These are phyloP conservation scores for Paedocypris micromegethes DNA, from an alignment of 2,797 vertebrate genomes.

Conservation along the genomic window DNA sequence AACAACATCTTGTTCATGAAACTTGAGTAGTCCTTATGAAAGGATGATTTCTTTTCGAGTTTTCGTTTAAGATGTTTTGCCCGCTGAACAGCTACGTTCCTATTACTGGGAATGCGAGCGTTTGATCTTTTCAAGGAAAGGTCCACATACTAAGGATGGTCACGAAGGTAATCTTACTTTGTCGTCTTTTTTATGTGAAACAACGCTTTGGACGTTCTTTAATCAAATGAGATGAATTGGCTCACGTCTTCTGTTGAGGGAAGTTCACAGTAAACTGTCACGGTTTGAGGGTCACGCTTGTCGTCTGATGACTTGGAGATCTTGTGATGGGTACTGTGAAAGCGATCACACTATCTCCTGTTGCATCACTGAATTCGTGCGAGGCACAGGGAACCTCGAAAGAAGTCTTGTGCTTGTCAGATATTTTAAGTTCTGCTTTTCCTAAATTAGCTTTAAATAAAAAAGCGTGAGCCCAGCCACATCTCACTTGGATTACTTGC, in stretches of 20 bases:
- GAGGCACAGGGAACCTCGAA: conserved; percentile 14
- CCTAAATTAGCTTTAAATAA: background rate
- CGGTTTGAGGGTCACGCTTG: conserved; percentile 8
- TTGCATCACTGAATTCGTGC: conserved; percentile 20
- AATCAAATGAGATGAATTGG: too few relatives aligned
- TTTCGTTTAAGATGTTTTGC: conserved; percentile 15
- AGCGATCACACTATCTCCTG: conserved; percentile 15
- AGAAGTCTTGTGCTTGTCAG: conserved; percentile 30
- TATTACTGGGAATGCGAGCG: conserved; percentile 16
- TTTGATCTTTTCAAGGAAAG: background rate
- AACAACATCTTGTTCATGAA: too few relatives aligned
- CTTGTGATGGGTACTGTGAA: conserved; percentile 44
- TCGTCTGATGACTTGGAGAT: conserved; percentile 15
- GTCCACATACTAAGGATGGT: conserved; percentile 13
- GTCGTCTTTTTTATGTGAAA: too few relatives aligned
- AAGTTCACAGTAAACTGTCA: background rate
- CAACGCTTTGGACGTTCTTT: too few relatives aligned
- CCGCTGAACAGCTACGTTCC: background rate
- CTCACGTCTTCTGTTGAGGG: too few relatives aligned
- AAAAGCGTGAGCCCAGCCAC: too few relatives aligned
- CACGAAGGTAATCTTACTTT: background rate
- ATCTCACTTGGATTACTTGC: too few relatives aligned
- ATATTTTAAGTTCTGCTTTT: conserved; percentile 8
- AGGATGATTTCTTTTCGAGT: conserved; percentile 1
- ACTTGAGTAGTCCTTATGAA: background rate